These are phyloP conservation scores for Drosophila lowei DNA, from an alignment of 1,140 invertebrate genomes.

Conservation along the genomic window DNA sequence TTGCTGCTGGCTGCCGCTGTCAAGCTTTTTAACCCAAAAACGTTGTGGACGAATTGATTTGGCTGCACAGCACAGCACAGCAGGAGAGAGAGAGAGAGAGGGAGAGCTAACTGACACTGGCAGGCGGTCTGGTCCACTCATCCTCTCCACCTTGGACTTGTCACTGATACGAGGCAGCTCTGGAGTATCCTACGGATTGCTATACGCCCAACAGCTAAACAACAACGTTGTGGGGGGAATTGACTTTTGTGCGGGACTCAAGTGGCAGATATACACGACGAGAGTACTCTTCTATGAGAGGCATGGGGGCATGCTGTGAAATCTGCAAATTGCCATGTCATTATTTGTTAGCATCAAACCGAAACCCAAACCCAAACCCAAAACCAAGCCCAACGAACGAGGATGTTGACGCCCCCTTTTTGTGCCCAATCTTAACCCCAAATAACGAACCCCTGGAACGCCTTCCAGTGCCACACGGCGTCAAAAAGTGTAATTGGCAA, in stretches of 20 bases:
- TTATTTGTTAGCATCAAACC: conserved; percentile 83
- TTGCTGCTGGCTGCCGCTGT: conserved; percentile 19
- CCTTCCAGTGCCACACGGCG: conserved; percentile 43
- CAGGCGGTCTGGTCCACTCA: conserved; percentile 54
- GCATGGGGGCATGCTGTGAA: conserved; percentile 71
- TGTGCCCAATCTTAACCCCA: conserved; percentile 4
- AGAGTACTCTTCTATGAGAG: conserved; percentile 12
- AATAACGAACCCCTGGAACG: too few relatives aligned
- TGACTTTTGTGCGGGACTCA: conserved; percentile 68
- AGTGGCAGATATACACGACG: conserved; percentile 30
- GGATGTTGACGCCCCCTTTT: conserved; percentile 47
- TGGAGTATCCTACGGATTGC: conserved; percentile 6
- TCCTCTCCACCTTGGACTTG: conserved; percentile 56
- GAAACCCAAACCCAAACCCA: conserved; percentile 27
- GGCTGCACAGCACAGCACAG: conserved; percentile 35
- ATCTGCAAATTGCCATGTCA: conserved; percentile 83
- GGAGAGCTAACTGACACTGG: conserved; percentile 64
- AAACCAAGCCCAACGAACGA: conserved; percentile 29
- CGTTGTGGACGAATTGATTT: conserved; percentile 58
- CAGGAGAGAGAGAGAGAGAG: too few relatives aligned
- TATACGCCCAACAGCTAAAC: conserved; percentile 57
- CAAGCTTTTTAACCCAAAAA: conserved; percentile 56
- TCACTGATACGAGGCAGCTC: conserved; percentile 61
- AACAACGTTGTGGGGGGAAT: conserved; percentile 29
- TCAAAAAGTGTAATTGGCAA: conserved; percentile 79